Percentiles rank a stretch among this genome's conserved stretches.
These are phyloP conservation scores for Drosophila greeni DNA, from an alignment of 2,888 invertebrate species.

Conservation along the genomic window DNA sequence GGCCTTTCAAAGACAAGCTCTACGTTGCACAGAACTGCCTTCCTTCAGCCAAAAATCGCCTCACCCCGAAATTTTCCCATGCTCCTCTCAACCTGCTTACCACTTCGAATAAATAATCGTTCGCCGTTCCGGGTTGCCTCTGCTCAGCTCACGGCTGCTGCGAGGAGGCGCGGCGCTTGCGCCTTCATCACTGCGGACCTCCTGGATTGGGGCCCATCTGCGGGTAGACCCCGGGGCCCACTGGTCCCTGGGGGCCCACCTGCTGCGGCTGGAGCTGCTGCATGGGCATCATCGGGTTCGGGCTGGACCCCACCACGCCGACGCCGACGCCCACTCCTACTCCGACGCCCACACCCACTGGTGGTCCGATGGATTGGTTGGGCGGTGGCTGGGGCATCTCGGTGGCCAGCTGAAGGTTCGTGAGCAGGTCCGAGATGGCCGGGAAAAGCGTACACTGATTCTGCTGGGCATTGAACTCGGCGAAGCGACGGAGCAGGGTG, in stretches of 20 bases:
- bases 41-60: conserved; percentile 1
- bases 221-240: conserved; percentile 74
- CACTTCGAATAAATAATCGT: conserved; percentile 10
- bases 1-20: not conserved
- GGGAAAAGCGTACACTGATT: conserved; percentile 95
- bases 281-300: conserved; percentile 82
- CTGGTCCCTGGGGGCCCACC: conserved; percentile 72
- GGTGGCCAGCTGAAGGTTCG: conserved; percentile 89
- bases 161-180: conserved; percentile 76
- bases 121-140: conserved; percentile 37
- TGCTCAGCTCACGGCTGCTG: conserved; percentile 58
- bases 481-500: conserved; percentile 84
- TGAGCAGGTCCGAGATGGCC: conserved; percentile 91
- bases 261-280: conserved; percentile 77
- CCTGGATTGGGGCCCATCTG: conserved; percentile 74
- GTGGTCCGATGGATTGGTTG: conserved; percentile 80
- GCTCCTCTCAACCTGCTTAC: not conserved
- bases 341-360: conserved; percentile 66
- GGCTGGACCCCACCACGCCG: conserved; percentile 79
- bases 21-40: not conserved
- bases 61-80: not conserved
- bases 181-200: conserved; percentile 78
- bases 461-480: conserved; percentile 86
- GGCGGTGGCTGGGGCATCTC: conserved; percentile 85
- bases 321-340: conserved; percentile 67